These are phyloP conservation scores for Drosophila robusta DNA, from an alignment of 2,888 invertebrate species.

Conservation along the genomic window DNA sequence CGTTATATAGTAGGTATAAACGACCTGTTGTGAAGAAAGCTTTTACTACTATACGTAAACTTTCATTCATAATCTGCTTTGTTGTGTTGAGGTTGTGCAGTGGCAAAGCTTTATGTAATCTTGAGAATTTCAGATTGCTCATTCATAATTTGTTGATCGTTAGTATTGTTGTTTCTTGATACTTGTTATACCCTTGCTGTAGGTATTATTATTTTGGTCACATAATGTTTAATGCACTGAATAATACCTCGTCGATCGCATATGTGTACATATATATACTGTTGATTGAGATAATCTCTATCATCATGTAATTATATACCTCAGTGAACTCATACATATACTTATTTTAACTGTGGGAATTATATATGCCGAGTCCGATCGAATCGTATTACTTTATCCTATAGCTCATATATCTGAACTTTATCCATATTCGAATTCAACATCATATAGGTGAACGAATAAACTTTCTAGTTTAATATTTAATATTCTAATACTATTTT, in stretches of 20 bases:
- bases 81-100: constrained; percentile 5
- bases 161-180: constrained; percentile 3
- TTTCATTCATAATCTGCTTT: constrained; percentile 67
- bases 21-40: constrained; percentile 44
- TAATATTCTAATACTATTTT: too few relatives aligned
- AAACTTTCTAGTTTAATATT: too few relatives aligned
- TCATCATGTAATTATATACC: not conserved
- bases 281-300: not conserved
- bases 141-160: constrained; percentile 42
- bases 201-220: not conserved
- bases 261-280: too few relatives aligned
- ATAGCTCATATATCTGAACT: not conserved
- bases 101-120: constrained; percentile 28
- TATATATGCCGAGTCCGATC: not conserved
- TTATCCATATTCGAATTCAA: too few relatives aligned
- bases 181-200: constrained; percentile 1
- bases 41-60: constrained; percentile 44
- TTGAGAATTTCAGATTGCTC: constrained; percentile 53
- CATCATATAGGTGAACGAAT: too few relatives aligned
- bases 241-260: too few relatives aligned
- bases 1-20: not conserved
- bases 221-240: not conserved
- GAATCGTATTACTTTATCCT: not conserved
- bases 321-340: not conserved
- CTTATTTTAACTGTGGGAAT: not conserved